Evolutionary conservation across 1,140 invertebrate genomes (phyloP).

Genomic region (Drosophila triauraria): DNA sequence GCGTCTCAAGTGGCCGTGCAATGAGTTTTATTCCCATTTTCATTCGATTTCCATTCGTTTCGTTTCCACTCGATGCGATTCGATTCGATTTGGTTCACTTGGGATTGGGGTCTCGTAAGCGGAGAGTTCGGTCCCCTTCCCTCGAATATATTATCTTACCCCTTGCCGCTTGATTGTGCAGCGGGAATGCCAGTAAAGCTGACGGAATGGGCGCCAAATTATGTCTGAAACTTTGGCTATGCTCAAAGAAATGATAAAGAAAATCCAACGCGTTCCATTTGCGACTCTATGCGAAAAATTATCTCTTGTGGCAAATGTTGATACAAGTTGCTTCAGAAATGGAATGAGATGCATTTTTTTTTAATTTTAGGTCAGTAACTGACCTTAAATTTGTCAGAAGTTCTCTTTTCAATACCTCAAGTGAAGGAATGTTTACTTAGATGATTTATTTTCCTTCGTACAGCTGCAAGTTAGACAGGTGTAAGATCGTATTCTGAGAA

Average conservation of each 20-base stretch:
- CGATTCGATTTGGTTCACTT: conserved; percentile 49
- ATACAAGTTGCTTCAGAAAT: not conserved
- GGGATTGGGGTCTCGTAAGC: conserved; percentile 37
- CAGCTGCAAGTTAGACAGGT: conserved; percentile 3
- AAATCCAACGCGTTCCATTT: not conserved
- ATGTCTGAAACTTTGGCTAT: conserved; percentile 15
- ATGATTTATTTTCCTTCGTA: not conserved
- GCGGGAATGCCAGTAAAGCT: conserved; percentile 48
- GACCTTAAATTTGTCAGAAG: not conserved
- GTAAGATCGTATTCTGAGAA: not conserved
- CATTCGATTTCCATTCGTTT: conserved; percentile 56
- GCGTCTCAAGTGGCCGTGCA: conserved; percentile 69
- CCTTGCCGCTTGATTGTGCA: conserved; percentile 51
- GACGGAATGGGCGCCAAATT: conserved; percentile 27
- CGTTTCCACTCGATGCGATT: conserved; percentile 49
- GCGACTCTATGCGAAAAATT: not conserved
- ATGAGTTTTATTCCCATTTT: conserved; percentile 61
- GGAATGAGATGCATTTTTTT: not conserved
- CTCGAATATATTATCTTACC: not conserved
- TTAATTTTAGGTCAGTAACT: not conserved
- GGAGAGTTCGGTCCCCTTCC: conserved; percentile 6
- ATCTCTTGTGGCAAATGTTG: not conserved
- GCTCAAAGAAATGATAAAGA: conserved; percentile 6
- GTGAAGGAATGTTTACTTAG: not conserved
- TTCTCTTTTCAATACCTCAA: not conserved